phyloP scores from a whole-genome alignment of 1,140 invertebrate species.

The Pristionchus pacificus region DNA sequence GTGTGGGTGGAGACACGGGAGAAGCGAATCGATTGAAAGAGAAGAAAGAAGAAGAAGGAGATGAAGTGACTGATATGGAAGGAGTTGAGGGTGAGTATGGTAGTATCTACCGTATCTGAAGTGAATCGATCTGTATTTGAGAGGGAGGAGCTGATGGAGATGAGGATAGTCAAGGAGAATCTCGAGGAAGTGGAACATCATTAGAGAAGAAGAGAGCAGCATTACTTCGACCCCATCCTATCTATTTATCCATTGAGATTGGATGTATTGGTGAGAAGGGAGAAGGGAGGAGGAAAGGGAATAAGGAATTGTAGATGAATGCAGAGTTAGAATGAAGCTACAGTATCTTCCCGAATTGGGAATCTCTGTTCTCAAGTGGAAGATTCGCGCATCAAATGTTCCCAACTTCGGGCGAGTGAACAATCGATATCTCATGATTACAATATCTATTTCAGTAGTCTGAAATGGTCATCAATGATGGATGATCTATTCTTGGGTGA shows the following conservation, averaged over 20 bases:
- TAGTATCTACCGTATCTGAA: too few species aligned
- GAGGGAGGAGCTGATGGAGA: too few species aligned
- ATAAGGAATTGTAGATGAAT: neutral
- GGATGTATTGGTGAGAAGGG: neutral
- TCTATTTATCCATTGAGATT: constrained; percentile 4
- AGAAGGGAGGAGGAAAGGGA: neutral
- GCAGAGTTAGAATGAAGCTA: constrained; percentile 1
- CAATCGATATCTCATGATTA: neutral
- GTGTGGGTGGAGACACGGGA: neutral
- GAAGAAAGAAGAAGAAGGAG: constrained; percentile 10
- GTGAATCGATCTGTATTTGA: too few species aligned
- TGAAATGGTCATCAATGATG: constrained; percentile 9
- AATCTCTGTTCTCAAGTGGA: constrained; percentile 4
- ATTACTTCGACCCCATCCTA: neutral
- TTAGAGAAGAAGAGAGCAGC: neutral
- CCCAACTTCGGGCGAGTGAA: neutral
- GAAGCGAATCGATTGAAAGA: constrained; percentile 8
- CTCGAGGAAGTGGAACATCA: neutral
- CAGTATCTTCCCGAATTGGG: constrained; percentile 14
- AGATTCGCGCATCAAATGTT: neutral
- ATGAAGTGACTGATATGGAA: constrained; percentile 8
- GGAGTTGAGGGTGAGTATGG: too few species aligned
- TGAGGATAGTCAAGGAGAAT: neutral
- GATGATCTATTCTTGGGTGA: constrained; percentile 16
- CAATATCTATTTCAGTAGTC: too few species aligned